Conservation (phyloP, 2,113 vertebrate species). For the Leucopternis melanops region DNA sequence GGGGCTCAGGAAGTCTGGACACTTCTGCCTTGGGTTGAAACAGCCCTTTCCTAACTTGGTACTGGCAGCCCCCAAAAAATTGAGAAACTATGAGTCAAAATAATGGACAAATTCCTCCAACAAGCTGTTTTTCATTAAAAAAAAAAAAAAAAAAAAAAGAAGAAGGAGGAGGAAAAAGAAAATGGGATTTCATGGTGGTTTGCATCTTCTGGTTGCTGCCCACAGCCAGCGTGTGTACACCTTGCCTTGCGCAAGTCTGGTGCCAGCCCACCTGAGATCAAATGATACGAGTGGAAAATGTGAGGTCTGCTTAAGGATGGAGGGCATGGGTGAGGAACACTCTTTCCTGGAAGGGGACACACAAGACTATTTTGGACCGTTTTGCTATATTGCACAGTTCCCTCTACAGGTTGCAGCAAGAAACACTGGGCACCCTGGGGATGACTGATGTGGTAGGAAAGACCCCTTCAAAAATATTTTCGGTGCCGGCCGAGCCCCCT, state of each 20-base stretch:
- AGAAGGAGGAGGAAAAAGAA: rapidly evolving
- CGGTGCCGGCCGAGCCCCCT: too few species aligned
- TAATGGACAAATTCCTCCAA: neutral
- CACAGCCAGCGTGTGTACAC: rapidly evolving
- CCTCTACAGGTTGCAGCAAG: slow-evolving; percentile 29
- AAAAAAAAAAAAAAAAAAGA: neutral
- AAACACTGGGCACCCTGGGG: neutral
- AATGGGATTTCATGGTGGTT: neutral
- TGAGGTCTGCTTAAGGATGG: neutral
- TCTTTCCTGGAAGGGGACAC: neutral
- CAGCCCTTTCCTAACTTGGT: neutral
- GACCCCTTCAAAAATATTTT: too few species aligned
- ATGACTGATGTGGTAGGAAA: neutral
- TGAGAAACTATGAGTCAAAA: neutral
- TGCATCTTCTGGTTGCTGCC: neutral
- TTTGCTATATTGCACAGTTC: slow-evolving; percentile 14
- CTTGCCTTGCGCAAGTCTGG: neutral
- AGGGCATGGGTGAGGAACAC: neutral
- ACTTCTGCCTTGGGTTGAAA: neutral
- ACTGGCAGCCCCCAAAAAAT: neutral
- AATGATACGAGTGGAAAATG: neutral
- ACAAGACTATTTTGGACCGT: neutral
- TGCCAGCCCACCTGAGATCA: neutral
- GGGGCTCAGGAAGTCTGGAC: neutral
- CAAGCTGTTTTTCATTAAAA: neutral